Base-by-base conservation (phyloP, 1,140 invertebrate species). In the Platyura marginata region DNA sequence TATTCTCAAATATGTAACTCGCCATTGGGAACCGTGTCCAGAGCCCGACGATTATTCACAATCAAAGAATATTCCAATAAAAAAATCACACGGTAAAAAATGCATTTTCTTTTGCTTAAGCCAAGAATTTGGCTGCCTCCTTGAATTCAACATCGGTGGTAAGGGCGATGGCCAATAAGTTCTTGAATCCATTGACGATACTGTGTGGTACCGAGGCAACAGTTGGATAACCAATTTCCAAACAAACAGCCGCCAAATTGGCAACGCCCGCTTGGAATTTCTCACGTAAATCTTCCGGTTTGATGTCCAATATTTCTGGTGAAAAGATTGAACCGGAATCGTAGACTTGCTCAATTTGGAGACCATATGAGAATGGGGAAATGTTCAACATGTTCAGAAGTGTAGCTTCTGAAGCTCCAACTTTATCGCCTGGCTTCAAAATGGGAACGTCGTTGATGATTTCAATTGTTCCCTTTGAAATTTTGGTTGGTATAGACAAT, bases 401-500 rank as follows among this genome's bases (percentile, higher is more conserved):
- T 11, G 94, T 96, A 19, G 94, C 89, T 71, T 99, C 96, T 29
- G 91, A 96, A 62, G 92, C 87, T 56, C 95, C 95, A 32, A 99
- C 95, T 69, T 89, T 96, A 57, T 98, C 94, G 34, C 92, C 92
- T 41, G 83, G 81, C 68, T 95, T 96, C 62, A 98, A 63, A 58
- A 87, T 86, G 59, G 93, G 85, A 15, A 98, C 91, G 68, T 97
- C 92, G 56, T 95, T 96, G 68, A 98, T 88, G 65, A 99, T 98
- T 95, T 99, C 95, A 86, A 99, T 98, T 47, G 91, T 97, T 69
- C 92, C 96, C 75, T 96, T 98, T 29, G 95, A 94, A 75, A 99
- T 99, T 69, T 99, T 99, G 50, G 96, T 99, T 43, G 94, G 90
- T 61, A 99, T 99, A 53, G 91, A 91, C 48, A 99, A 71, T 67